Base-by-base conservation (phyloP, 1,140 invertebrate species). In the Scylla paramamosain region DNA sequence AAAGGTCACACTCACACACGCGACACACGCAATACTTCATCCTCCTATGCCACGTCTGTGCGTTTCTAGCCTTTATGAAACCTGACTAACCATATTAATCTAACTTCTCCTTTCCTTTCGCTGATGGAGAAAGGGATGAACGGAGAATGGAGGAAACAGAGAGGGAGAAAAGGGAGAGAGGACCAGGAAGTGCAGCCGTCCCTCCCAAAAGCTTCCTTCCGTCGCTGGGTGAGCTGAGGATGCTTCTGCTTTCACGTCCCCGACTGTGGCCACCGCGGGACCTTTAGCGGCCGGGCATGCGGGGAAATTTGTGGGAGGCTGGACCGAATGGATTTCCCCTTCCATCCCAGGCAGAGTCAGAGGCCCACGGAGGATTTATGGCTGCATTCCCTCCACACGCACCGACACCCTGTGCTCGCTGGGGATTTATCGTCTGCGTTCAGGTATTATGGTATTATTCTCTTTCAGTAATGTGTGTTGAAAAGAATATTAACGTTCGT, bases 391-490 rank as follows among this genome's bases (percentile, higher is more conserved):
- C 52, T 59, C 52, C 52, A 59, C 52, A 59, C 52, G 52, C 52
- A 59, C 52, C 67, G 67, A 77, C 67, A 77, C 67, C 67, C 25
- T 25, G 20, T n/a, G 67, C 67, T 77, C 67, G 67, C 67, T n/a
- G 8, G 8, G 67, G 67, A 77, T 77, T 77, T 77, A 77, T 77
- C 67, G 67, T 77, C 67, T 0, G 67, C 67, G 67, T n/a, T n/a
- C 20, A 77, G 67, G 67, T n/a, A 77, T 77, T 77, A 77, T n/a
- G 67, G 67, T 8, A 77, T 77, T 77, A 77, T 77, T 77, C 67
- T 77, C 67, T 77, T n/a, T 77, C 67, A n/a, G 67, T 77, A 77
- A 77, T 77, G 67, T n/a, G 67, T 77, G 67, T 77, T 77, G 67
- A 77, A 77, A 77, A 77, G 67, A 77, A 77, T 77, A 77, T 77